Percentiles rank a stretch among this genome's conserved stretches.
These are phyloP conservation scores for Protaetia brevitarsis DNA, from an alignment of 1,140 invertebrate genomes.

Conservation along the genomic window DNA sequence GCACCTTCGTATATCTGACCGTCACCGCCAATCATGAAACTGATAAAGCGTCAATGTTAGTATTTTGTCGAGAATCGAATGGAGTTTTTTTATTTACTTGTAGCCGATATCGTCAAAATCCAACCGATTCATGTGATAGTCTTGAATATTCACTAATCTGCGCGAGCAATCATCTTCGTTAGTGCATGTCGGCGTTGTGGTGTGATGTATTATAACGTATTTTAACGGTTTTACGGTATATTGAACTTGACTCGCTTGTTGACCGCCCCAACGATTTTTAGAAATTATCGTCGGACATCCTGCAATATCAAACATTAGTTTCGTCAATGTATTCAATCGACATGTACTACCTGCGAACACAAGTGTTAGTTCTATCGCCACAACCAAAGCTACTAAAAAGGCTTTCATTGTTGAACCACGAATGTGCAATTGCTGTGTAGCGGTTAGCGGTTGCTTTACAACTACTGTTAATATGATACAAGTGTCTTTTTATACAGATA, in stretches of 20 bases:
- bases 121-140: constrained; percentile 57
- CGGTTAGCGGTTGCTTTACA: too few species aligned
- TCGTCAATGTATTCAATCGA: too few species aligned
- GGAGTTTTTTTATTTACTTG: constrained; percentile 51
- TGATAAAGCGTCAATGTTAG: constrained; percentile 42
- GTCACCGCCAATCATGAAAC: constrained; percentile 74
- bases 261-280: constrained; percentile 43
- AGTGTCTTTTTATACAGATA: too few species aligned
- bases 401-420: too few species aligned
- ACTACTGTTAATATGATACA: too few species aligned
- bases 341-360: too few species aligned
- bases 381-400: too few species aligned
- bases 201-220: constrained; percentile 70
- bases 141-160: constrained; percentile 54
- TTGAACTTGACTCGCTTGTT: constrained; percentile 49
- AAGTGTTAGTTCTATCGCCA: too few species aligned
- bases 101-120: constrained; percentile 61
- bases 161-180: constrained; percentile 52
- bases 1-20: constrained; percentile 73
- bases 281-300: neutral
- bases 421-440: too few species aligned
- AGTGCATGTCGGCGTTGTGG: constrained; percentile 57
- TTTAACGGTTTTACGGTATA: constrained; percentile 56
- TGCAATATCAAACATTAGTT: too few species aligned
- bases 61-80: neutral